Evolutionary conservation across 2,888 invertebrate genomes (phyloP), one percentile per base, ranked within the genome.

Genomic region (Torymus auratus): DNA sequence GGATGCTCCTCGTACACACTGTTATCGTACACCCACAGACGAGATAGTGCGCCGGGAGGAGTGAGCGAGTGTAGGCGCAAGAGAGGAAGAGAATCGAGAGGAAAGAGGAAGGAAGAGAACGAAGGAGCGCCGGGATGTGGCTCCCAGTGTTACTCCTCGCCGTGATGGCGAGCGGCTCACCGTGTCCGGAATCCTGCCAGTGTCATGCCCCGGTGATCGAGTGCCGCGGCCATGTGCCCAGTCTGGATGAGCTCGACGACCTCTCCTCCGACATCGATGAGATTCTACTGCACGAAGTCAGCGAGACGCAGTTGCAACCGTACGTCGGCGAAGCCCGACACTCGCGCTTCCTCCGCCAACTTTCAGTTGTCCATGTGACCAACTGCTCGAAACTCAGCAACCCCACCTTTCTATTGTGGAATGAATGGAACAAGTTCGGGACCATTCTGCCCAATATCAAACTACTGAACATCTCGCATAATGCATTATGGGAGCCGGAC

Each of bases 151-250:
- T 90, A 79, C 85, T 89, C 84, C 87, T 90, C 86, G 90, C 88
- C 88, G 86, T 87, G 83, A 87, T 88, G 89, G 89, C 90, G 87
- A 88, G 89, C 85, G 86, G 89, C 65, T 87, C 86, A 74, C 87
- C 88, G 77, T 90, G 90, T 83, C 89, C 89, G n/a, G 86, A 88
- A 78, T 82, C 84, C 69, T 89, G 90, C 83, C 84, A 87, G 85
- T 90, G 90, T 73, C 85, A 85, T 68, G 82, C 81, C 62, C 82
- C 85, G 83, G 80, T 72, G 81, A 84, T 85, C 78, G 83, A 85
- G 83, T 86, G 86, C 76, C 82, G 82, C 68, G 84, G 82, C 62
- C 83, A 83, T 79, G 84, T 83, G 80, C 85, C 85, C 70, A 82
- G 72, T 13, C 41, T 76, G 60, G 76, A 82, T 70, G 86, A 87